A percentile compares a stretch with the other conserved stretches of the same genome.
phyloP scores from a whole-genome alignment of 2,113 vertebrate species.

The Serinus canaria region DNA sequence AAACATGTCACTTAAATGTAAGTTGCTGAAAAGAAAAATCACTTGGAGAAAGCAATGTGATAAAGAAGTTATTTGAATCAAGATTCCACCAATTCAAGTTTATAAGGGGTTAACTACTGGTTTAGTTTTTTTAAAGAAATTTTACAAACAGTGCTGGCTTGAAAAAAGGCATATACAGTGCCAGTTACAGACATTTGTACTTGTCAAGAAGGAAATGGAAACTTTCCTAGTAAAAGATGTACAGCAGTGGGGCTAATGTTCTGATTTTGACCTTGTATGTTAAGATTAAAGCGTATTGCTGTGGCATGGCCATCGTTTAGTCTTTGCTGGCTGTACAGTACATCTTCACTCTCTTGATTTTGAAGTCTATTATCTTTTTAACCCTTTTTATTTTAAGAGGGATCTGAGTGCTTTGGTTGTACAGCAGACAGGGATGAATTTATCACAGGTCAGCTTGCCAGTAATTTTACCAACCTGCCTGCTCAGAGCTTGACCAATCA shows the following conservation, averaged over 20 bases:
- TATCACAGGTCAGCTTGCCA: neutral
- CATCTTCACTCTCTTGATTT: neutral
- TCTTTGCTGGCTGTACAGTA: neutral
- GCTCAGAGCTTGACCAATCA: neutral
- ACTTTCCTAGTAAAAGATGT: neutral
- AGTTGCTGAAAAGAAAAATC: neutral
- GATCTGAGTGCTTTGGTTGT: neutral
- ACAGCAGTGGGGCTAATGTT: neutral
- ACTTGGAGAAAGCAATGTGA: neutral
- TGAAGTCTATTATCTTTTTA: neutral
- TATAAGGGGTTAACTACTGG: neutral
- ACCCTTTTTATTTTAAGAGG: neutral
- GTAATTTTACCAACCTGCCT: neutral
- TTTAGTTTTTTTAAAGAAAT: neutral
- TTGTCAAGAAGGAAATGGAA: constrained; percentile 26
- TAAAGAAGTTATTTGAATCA: neutral
- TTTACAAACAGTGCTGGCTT: neutral
- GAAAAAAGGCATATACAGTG: neutral
- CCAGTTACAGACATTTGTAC: neutral
- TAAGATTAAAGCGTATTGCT: neutral
- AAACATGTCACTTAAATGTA: neutral
- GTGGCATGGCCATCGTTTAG: neutral
- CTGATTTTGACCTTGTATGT: neutral
- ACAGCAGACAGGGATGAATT: neutral
- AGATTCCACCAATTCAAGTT: neutral